Base-by-base conservation (phyloP, 2,797 vertebrate genomes). In the Simalia tracyae region DNA sequence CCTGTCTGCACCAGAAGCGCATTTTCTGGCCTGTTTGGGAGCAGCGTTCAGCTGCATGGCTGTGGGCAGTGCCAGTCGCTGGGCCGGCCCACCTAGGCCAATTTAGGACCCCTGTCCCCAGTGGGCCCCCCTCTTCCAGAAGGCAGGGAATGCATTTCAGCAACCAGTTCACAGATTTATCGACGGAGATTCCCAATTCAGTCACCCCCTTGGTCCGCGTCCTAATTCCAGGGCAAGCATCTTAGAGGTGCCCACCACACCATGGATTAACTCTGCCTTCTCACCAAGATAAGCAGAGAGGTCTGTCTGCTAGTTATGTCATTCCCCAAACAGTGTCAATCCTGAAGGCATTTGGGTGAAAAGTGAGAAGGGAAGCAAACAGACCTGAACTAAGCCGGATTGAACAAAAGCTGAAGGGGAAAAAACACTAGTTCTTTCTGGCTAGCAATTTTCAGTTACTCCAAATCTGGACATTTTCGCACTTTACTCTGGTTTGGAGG, bases 181-280 rank as follows among this genome's bases (percentile, higher is more conserved):
- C 0, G 36, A 24, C 8, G 0, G 72, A 19, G 2, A 0, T 46
- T 22, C 72, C 72, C 42, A 24, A 9, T 10, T 8, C 0, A 1
- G 66, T 31, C 36, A 14, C 66, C 31, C 50, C 50, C 50, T 54
- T 8, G 50, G 50, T 36, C 66, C 0, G 14, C 66, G 15, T 36
- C 68, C 36, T 36, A 3, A 8, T 76, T 42, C 68, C 68, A 76
- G 68, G 68, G 68, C 68, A 19, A 76, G 9, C 36, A 36, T 46
- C 42, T 81, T 11, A 46, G 72, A 11, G 72, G 19, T 72, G 19
- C 72, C 72, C 36, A 4, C 72, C 72, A 22, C 19, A 4, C 72
- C 72, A 24, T 9, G 9, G 72, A 81, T 11, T 11, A 46, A 46
- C 72, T 46, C 36, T 2, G 8, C 36, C 72, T 31, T 42, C 72